Percentiles rank a stretch among this genome's conserved stretches.
Conservation (phyloP, 2,113 vertebrate species). For the Motacilla tschutschensis region DNA sequence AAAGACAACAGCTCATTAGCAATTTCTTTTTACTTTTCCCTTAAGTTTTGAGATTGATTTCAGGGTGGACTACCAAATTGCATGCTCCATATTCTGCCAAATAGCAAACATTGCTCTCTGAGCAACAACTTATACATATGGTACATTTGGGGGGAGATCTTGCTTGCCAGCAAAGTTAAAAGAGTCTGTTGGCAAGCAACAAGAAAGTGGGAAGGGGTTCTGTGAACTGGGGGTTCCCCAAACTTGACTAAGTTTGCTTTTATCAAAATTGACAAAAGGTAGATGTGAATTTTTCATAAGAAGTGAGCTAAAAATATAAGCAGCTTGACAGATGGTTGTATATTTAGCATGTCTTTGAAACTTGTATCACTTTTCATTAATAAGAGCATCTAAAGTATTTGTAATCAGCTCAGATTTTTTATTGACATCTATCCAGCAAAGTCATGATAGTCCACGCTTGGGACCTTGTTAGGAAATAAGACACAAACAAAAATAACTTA, state of each 20-base stretch:
- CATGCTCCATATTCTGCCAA: not conserved
- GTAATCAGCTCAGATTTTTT: constrained; percentile 12
- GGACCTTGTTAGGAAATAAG: not conserved
- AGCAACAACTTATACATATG: not conserved
- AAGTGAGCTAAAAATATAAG: not conserved
- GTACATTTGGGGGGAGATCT: not conserved
- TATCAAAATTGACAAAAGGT: constrained; percentile 9
- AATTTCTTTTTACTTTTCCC: not conserved
- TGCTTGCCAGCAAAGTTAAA: not conserved
- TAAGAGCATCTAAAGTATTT: constrained; percentile 7
- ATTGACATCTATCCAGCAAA: not conserved
- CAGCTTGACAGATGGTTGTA: constrained; percentile 3
- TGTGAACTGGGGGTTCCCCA: not conserved
- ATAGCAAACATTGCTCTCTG: not conserved
- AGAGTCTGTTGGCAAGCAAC: not conserved
- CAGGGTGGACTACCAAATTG: not conserved
- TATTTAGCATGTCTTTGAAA: constrained; percentile 17
- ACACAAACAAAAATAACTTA: not conserved
- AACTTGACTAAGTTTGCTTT: not conserved
- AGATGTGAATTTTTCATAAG: not conserved
- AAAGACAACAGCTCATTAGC: not conserved
- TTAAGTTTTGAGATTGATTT: not conserved
- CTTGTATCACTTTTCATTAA: not conserved
- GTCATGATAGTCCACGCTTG: not conserved
- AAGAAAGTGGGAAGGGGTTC: not conserved